Conservation (phyloP, 2,888 invertebrate species). For the Papilio demoleus region DNA sequence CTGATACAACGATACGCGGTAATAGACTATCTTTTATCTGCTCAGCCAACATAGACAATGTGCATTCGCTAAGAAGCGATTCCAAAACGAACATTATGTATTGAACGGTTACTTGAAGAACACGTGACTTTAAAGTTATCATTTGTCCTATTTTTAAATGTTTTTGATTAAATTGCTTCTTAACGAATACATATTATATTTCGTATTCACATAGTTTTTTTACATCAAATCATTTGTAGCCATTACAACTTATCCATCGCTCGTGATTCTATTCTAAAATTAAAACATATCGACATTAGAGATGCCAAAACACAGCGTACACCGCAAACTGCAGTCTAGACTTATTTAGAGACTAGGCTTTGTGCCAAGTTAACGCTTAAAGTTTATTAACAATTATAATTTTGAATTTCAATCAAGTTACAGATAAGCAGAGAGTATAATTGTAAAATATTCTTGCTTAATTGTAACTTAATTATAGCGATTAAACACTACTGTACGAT, state of each 20-base stretch:
- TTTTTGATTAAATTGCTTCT: no score
- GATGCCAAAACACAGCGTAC: conserved; percentile 13
- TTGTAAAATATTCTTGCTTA: conserved; percentile 3
- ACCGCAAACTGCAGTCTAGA: conserved; percentile 5
- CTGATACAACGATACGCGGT: no score
- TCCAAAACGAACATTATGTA: no score
- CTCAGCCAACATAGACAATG: no score
- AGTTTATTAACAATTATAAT: conserved; percentile 7
- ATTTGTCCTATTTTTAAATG: no score
- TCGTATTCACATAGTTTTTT: no score
- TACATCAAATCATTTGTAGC: not conserved
- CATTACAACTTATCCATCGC: not conserved
- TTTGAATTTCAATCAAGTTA: conserved; percentile 10
- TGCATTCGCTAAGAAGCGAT: no score
- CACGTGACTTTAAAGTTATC: no score
- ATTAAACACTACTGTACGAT: not conserved
- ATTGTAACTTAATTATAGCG: conserved; percentile 11
- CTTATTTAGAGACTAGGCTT: conserved; percentile 13
- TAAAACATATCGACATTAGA: not conserved
- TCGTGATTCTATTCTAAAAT: conserved; percentile 5
- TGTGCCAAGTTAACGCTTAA: conserved; percentile 12
- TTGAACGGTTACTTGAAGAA: no score
- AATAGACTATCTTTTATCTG: no score
- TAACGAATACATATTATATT: no score
- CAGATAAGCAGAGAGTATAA: not conserved